Base-by-base conservation (phyloP, 2,113 vertebrate species). In the Lynx canadensis region DNA sequence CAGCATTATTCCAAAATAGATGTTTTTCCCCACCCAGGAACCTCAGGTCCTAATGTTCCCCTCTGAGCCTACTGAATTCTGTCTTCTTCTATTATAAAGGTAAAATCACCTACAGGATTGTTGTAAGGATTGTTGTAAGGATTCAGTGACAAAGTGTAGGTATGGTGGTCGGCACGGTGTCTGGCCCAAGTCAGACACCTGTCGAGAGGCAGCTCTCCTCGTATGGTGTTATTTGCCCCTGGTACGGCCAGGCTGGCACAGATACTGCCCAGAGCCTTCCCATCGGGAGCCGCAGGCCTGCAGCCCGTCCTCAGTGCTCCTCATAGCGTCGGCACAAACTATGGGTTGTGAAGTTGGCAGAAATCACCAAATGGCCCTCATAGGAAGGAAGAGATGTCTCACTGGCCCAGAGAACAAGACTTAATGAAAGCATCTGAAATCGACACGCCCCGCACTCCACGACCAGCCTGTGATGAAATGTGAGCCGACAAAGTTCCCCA, bases 381-480 rank as follows among this genome's bases (percentile, higher is more conserved):
- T 0, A 68, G 65, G 83, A 87, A 65, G 36, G 48, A 76, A 76
- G 89, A 88, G 69, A 80, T 15, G 23, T 96, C 79, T 91, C 74
- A 23, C 73, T 89, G 16, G 60, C 81, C 7, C 55, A 21, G 76
- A 92, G 74, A 94, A 41, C 18, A 71, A 63, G 50, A 81, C 88
- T 88, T 92, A 84, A 68, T 85, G 96, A 97, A 96, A 91, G 88
- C 57, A 78, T 88, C 66, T 94, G 92, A 84, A 90, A 36, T 90
- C 92, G 85, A 95, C 38, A 78, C 41, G 18, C 50, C 89, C 71
- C 19, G 31, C 10, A 16, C 93, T 96, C 86, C 11, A 23, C 82
- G 80, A 29, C 55, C 33, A 57, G 83, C 57, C 50, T 9, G 38
- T 85, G 73, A 74, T 90, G 94, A 88, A 90, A 94, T 82, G 88